Base-by-base conservation (phyloP, 1,140 invertebrate species). In the Contarinia nasturtii region DNA sequence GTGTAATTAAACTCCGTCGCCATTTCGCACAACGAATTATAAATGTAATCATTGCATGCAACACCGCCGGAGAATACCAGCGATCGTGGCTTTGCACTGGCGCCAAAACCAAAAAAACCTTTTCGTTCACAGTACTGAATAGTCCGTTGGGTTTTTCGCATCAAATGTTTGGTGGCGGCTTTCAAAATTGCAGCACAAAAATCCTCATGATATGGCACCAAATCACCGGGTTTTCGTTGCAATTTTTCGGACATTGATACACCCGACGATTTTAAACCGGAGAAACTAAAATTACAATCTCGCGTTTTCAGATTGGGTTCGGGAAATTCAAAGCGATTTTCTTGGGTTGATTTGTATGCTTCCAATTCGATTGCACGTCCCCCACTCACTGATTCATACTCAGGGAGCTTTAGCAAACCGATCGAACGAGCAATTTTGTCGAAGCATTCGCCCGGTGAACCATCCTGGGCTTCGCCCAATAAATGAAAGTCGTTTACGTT, bases 21-120 rank as follows among this genome's bases (percentile, higher is more conserved):
- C 41, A 94, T 54, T 48, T 76, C 62, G 55, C 68, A 53, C 5
- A 98, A 61, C 46, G 74, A 72, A 49, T 70, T 64, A 43, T 75
- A 74, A 15, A 98, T 79, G 57, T 79, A 87, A 61, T 80, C 67
- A 65, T 98, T 98, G 57, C 86, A 86, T 5, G 93, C 94, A 11
- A 95, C 93, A 45, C 95, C 95, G 15, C 95, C 95, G 43, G 92
- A 95, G 1, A 98, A 72, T 21, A 94, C 83, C 56, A 86, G 63
- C 40, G 68, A 75, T 55, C 64, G 71, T 19, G 69, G 68, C 8
- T 11, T 36, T 18, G 47, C 17, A 37, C 69, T 54, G 3, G 61
- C 47, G 10, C 27, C 27, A 10, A 27, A 27, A 14, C 72, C 68
- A 41, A 88, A 68, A 0, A 85, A 57, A 22, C 76, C 60, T 50